These are phyloP conservation scores for Gallinago media DNA, from an alignment of 2,113 vertebrate genomes.

Conservation along the genomic window DNA sequence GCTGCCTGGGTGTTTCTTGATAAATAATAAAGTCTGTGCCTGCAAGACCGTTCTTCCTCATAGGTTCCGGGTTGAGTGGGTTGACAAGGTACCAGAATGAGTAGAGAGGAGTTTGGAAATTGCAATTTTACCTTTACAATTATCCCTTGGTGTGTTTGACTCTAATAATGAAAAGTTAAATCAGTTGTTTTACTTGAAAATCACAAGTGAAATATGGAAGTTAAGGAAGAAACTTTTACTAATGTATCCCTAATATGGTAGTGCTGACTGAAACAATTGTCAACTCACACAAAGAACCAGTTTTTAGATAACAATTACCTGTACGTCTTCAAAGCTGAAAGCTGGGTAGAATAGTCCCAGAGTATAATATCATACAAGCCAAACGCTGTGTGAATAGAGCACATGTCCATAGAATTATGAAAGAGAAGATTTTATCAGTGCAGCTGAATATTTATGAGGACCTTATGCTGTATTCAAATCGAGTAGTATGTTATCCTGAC, in stretches of 20 bases:
- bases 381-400: background rate
- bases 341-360: background rate
- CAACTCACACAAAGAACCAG: background rate
- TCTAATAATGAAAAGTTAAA: background rate
- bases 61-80: background rate
- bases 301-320: background rate
- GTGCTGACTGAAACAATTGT: background rate
- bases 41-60: background rate
- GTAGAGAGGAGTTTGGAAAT: background rate
- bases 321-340: background rate
- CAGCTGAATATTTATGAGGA: background rate
- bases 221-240: background rate
- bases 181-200: background rate
- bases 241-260: fast-evolving
- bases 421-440: background rate
- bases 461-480: background rate
- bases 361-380: background rate
- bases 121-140: background rate
- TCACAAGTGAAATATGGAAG: background rate
- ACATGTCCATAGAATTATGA: background rate
- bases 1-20: background rate
- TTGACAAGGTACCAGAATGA: background rate
- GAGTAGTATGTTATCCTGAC: background rate
- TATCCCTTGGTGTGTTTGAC: background rate
- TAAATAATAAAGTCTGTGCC: background rate